Base-by-base conservation (phyloP, 2,888 invertebrate species). In the Orthosia incerta region DNA sequence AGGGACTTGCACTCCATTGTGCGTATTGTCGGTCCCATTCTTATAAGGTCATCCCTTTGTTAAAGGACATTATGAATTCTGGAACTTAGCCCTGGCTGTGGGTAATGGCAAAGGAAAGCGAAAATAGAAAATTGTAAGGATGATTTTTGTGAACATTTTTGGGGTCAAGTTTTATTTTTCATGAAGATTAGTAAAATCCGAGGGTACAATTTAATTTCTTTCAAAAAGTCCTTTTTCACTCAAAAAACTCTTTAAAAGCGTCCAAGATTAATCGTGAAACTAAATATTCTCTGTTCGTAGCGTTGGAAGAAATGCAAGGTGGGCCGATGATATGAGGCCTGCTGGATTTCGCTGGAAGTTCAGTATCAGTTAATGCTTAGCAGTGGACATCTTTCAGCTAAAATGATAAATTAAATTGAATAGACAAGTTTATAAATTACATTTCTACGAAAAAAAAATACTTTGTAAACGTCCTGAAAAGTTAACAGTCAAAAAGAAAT, bases 1-100 rank as follows among this genome's bases (percentile, higher is more conserved):
- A 83, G 85, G 78, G 66, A 72, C 67, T 80, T 89, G 85, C 88
- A 88, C 70, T 86, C 82, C 60, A 87, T 89, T 88, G 85, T 86
- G 64, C 66, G 81, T 66, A 86, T 84, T 88, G 86, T 86, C 66
- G 51, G 76, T 68, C 76, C 79, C 45, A 80, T 76, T 76, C 74
- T 78, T 83, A 75, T 75, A 78, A 85, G 86, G 80, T 87, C 87
- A 86, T 79, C 80, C 85, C 77, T 86, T 90, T 90, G 88, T 90
- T 78, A 64, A 75, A 50, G 71, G 39, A 66, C 62, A 86, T 84
- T 84, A 84, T 64, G 61, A 82, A 71, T 73, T 80, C 73, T 75
- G 80, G 79, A 86, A 86, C 78, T 83, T 80, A 74, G 72, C 64
- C 75, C 59, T 74, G 65, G 55, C 75, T 74, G 76, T 62, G 72